Percentiles rank a stretch among this genome's conserved stretches.
Conservation (phyloP, 2,888 invertebrate genomes). For the Melipona beecheii region DNA sequence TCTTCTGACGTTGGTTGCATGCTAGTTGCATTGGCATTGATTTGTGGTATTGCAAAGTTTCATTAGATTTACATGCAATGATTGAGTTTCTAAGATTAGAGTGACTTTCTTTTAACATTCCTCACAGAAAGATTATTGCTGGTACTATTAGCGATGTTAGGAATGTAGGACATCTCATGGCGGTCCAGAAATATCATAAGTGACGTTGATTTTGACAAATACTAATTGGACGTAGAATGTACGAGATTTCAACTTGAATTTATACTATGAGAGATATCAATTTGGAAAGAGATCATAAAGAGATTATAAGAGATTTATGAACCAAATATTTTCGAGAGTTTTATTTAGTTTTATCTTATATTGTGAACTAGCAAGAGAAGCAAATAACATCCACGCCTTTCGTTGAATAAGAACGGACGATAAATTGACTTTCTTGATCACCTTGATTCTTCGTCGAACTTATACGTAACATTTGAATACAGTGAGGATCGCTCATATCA, state of each 20-base stretch:
- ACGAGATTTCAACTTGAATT: neutral
- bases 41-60: neutral
- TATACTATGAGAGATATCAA: neutral
- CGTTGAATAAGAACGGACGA: conserved; percentile 22
- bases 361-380: neutral
- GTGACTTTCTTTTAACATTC: neutral
- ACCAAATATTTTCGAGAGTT: neutral
- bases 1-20: neutral
- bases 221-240: neutral
- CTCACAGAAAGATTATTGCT: neutral
- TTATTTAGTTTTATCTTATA: neutral
- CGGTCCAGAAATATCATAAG: neutral
- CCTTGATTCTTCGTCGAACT: conserved; percentile 42
- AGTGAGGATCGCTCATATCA: conserved; percentile 17
- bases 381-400: conserved; percentile 14
- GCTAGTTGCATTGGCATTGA: neutral
- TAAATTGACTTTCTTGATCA: conserved; percentile 40
- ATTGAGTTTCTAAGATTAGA: neutral
- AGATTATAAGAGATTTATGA: neutral
- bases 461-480: conserved; percentile 18
- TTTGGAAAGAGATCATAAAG: too few species aligned
- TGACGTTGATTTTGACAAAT: neutral
- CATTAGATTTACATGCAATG: neutral
- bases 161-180: neutral
- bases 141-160: neutral